A percentile compares a stretch with the other conserved stretches of the same genome.
phyloP scores from a whole-genome alignment of 1,140 invertebrate species.

The Gonatopus flavifemur region DNA sequence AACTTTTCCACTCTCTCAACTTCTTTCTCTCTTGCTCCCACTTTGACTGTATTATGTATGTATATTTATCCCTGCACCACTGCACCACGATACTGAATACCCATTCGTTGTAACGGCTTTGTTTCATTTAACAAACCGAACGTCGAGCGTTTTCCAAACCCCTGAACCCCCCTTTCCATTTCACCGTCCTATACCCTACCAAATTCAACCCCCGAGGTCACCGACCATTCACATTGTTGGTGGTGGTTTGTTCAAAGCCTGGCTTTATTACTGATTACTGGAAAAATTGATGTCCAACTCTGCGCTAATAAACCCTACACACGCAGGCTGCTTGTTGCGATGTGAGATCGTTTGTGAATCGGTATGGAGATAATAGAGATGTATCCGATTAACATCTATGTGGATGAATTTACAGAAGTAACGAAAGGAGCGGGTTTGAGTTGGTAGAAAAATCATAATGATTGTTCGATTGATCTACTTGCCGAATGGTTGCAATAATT shows the following conservation, averaged over 20 bases:
- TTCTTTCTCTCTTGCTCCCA: not conserved
- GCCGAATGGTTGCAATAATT: too few relatives aligned
- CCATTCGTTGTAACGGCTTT: constrained; percentile 51
- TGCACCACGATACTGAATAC: constrained; percentile 35
- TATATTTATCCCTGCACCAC: constrained; percentile 8
- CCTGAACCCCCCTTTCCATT: constrained; percentile 7
- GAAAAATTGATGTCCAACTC: constrained; percentile 47
- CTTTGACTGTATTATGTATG: not conserved
- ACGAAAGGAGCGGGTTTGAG: too few relatives aligned
- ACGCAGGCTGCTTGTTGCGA: too few relatives aligned
- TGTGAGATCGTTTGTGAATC: too few relatives aligned
- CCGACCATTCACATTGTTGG: constrained; percentile 24
- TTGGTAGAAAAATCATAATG: too few relatives aligned
- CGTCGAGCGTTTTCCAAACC: constrained; percentile 27
- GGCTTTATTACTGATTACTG: constrained; percentile 49
- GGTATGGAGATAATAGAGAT: too few relatives aligned
- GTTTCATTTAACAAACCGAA: constrained; percentile 49
- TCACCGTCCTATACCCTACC: too few relatives aligned
- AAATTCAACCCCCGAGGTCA: too few relatives aligned
- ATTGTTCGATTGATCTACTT: too few relatives aligned
- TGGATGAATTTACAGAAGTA: too few relatives aligned
- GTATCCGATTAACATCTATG: too few relatives aligned
- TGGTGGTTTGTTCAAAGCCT: constrained; percentile 40
- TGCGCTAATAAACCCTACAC: constrained; percentile 43
- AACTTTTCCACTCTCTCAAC: not conserved